Evolutionary conservation across 2,888 invertebrate genomes (phyloP).

Genomic region (Oscheius onirici): DNA sequence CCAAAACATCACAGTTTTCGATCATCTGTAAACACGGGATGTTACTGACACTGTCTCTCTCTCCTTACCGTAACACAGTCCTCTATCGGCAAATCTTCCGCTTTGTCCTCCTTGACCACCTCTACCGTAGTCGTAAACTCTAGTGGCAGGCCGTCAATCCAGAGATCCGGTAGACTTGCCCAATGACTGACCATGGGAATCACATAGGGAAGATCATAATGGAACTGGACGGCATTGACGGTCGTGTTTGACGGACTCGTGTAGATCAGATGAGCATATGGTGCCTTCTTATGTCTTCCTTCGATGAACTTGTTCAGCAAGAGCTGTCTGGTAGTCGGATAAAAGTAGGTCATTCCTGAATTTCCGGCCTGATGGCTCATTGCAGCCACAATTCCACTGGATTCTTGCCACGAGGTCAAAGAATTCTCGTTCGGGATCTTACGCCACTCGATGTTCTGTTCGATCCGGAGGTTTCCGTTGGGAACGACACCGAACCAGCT

Average conservation of each 20-base stretch:
- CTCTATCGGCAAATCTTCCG: slow-evolving; percentile 41
- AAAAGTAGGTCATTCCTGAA: slow-evolving; percentile 18
- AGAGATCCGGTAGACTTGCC: slow-evolving; percentile 41
- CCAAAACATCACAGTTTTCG: slow-evolving; percentile 37
- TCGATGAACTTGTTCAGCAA: slow-evolving; percentile 9
- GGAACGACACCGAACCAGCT: slow-evolving; percentile 29
- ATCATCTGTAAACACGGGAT: slow-evolving; percentile 28
- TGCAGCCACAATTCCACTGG: slow-evolving; percentile 27
- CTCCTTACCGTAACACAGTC: slow-evolving; percentile 28
- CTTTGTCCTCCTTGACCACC: slow-evolving; percentile 1
- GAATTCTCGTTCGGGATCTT: slow-evolving; percentile 13
- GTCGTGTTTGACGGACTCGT: slow-evolving; percentile 13
- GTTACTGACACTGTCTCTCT: neutral
- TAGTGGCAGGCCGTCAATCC: slow-evolving; percentile 40
- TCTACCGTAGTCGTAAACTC: slow-evolving; percentile 14
- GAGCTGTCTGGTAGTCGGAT: slow-evolving; percentile 16
- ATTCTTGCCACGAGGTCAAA: slow-evolving; percentile 26
- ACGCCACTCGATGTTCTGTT: slow-evolving; percentile 9
- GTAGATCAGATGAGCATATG: slow-evolving; percentile 17
- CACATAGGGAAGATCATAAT: slow-evolving; percentile 9
- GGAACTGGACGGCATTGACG: slow-evolving; percentile 11
- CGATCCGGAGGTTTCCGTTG: slow-evolving; percentile 16
- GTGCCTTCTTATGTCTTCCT: slow-evolving; percentile 7
- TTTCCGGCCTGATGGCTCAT: slow-evolving; percentile 12
- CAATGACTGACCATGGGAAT: slow-evolving; percentile 30